Base-by-base conservation (phyloP, 2,888 invertebrate genomes). In the Invenusta paracnida region DNA sequence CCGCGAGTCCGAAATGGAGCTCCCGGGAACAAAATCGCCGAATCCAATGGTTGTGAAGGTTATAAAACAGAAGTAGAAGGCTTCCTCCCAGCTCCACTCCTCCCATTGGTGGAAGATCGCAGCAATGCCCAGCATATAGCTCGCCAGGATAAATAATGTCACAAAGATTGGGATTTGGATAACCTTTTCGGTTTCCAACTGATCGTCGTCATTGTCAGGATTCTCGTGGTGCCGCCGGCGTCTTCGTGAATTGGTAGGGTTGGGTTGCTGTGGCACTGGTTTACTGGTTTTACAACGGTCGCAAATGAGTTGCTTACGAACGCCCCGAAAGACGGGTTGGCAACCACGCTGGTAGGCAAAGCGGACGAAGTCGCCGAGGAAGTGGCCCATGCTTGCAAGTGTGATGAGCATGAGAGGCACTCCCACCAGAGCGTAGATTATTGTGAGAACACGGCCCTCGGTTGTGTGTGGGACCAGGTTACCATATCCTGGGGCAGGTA, bases 341-440 rank as follows among this genome's bases (percentile, higher is more conserved):
- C 79, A 79, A 5, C 11, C 23, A n/a, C n/a, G 79, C 29, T 79
- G 79, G 23, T 79, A 79, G 79, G 5, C 23, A n/a, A 79, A 79
- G 25, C 79, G 79, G 30, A 87, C 86, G 25, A 67, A 25, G 48
- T 86, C 85, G 17, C 86, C 87, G 5, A 87, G 48, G 29, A 87
- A 30, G 67, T 86, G 85, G 30, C 87, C 87, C 25, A 86, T 87
- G 30, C 85, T 87, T 2, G 86, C 86, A 25, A 87, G 84, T 30
- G 86, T 86, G 83, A 87, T 87, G 17, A 87, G 86, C 87, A 87
- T 87, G 17, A 87, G 82, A 30, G 87, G 87, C n/a, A 87, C 86
- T 25, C 87, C 87, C 67, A 87, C 29, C 81, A 87, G 82, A 27
- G 87, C 87, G 82, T 87, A 84, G 29, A 84, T 79, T 27, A 87